These are phyloP conservation scores for Tetragnatha montana DNA, from an alignment of 2,888 invertebrate species.

Conservation along the genomic window DNA sequence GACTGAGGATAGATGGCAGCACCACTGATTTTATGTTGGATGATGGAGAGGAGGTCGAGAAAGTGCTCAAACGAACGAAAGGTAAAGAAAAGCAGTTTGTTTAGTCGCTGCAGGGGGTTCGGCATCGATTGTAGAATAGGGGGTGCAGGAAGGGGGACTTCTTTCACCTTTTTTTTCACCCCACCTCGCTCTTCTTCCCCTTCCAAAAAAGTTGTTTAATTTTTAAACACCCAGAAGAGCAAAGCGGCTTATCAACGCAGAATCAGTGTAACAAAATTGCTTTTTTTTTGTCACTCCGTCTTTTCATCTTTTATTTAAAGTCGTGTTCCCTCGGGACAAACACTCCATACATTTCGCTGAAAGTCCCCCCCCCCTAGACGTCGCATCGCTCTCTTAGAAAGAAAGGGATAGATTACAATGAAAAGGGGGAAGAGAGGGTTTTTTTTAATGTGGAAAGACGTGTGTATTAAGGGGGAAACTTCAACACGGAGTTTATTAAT, in stretches of 20 bases:
- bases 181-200: background rate
- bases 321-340: background rate
- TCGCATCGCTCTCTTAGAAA: background rate
- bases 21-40: constrained; percentile 6
- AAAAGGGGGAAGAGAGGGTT: too few species aligned
- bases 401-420: too few species aligned
- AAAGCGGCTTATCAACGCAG: constrained; percentile 14
- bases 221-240: constrained; percentile 49
- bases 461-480: too few species aligned
- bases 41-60: constrained; percentile 22
- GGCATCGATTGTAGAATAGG: constrained; percentile 39
- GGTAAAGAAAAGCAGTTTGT: constrained; percentile 36
- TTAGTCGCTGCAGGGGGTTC: constrained; percentile 36
- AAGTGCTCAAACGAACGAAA: constrained; percentile 2
- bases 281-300: background rate
- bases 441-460: too few species aligned
- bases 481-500: background rate
- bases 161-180: constrained; percentile 14
- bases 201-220: constrained; percentile 54
- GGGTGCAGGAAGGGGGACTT: background rate
- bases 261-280: constrained; percentile 31
- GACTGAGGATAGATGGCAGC: constrained; percentile 39
- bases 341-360: constrained; percentile 8
- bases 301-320: constrained; percentile 8
- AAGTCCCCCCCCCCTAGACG: constrained; percentile 3